Evolutionary conservation across 1,140 invertebrate species (phyloP).

Genomic region (Leucophenga varia): DNA sequence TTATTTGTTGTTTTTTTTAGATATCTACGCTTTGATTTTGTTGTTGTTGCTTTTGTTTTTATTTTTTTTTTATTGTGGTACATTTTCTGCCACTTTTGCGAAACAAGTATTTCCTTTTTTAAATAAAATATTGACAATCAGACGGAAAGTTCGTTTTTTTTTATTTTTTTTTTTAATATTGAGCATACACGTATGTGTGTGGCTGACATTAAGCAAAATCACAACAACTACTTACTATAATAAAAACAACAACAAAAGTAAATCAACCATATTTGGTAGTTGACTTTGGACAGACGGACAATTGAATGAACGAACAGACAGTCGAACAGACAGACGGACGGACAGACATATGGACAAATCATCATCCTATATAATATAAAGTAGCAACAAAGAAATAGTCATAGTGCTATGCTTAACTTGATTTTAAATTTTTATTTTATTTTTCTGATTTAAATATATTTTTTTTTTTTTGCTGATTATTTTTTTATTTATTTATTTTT

Average conservation of each 20-base stretch:
- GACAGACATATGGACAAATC: constrained; percentile 20
- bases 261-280: constrained; percentile 50
- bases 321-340: too few relatives aligned
- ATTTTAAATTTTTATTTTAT: too few relatives aligned
- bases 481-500: not conserved
- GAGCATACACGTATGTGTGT: constrained; percentile 17
- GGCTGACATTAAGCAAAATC: constrained; percentile 38
- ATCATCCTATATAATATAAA: constrained; percentile 1
- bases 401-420: not conserved
- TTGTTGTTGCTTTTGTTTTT: constrained; percentile 11
- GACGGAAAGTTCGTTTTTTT: constrained; percentile 41
- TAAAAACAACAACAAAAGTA: constrained; percentile 35
- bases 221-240: constrained; percentile 23
- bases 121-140: constrained; percentile 40
- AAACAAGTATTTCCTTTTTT: constrained; percentile 51
- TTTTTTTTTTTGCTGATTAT: not conserved
- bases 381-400: not conserved
- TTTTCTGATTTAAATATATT: too few relatives aligned
- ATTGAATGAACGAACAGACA: too few relatives aligned
- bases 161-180: constrained; percentile 1
- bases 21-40: constrained; percentile 39
- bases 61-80: too few relatives aligned
- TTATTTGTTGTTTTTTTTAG: constrained; percentile 16
- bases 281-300: constrained; percentile 41
- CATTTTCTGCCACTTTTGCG: constrained; percentile 27